Base-by-base conservation (phyloP, 2,888 invertebrate genomes). In the Azorinus chamasolen region DNA sequence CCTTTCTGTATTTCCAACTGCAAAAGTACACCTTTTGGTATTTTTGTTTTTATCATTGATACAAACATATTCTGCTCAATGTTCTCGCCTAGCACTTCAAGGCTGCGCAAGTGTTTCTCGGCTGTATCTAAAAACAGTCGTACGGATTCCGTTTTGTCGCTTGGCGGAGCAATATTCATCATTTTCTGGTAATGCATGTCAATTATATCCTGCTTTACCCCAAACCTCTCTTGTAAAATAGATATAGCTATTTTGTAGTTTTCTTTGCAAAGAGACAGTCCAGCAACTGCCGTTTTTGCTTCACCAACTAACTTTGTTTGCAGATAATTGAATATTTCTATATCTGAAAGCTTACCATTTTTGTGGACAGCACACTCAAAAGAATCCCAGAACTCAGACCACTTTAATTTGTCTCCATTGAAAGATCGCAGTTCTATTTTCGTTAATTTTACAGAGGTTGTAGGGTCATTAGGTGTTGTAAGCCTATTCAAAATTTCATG, bases 261-360 rank as follows among this genome's bases (percentile, higher is more conserved):
- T 48, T 58, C 68, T 48, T 57, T 72, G 10, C 64, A 68, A 4
- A 72, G 24, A 0, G 64, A 62, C 53, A 77, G 20, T 14, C 76
- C 72, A 22, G 54, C 51, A 45, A 72, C 61, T 6, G 70, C 50
- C 8, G 18, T 20, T 50, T 43, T 71, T 5, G 72, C 72, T 25
- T 63, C 68, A 50, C 68, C 63, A 25, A 41, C 16, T 0, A 71
- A 18, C 46, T 76, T 76, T 16, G 43, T 62, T 45, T 55, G 48
- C 16, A 76, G 57, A 54, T 76, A 76, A 37, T 57, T 70, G 24
- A 65, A 65, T 39, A 70, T 76, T n/a, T 75, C 75, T 27, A 75
- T 37, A 41, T 64, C 39, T 53, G 75, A 59, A 24, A 75, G 8
- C 3, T 22, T 22, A 50, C 57, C 57, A 41, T 76, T 76, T 2